phyloP scores from a whole-genome alignment of 2,113 vertebrate genomes.

The Protobothrops flavoviridis region DNA sequence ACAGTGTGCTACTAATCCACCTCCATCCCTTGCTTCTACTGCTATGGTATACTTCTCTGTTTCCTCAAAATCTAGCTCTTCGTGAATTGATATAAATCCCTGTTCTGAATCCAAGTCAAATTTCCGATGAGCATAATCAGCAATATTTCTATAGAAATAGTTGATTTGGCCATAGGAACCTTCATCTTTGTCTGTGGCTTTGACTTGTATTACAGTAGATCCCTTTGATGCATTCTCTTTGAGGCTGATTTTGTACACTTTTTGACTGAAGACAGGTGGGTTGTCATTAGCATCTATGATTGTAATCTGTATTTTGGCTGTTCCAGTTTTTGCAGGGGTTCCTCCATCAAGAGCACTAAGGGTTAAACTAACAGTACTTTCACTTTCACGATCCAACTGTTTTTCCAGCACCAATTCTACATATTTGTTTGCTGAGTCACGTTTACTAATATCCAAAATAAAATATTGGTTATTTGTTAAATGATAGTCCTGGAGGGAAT shows the following conservation, averaged over 20 bases:
- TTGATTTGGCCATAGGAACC: conserved; percentile 49
- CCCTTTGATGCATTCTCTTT: conserved; percentile 44
- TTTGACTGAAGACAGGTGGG: conserved; percentile 62
- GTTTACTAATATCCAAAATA: conserved; percentile 40
- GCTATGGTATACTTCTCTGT: conserved; percentile 60
- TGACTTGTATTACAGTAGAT: conserved; percentile 39
- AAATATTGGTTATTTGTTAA: conserved; percentile 54
- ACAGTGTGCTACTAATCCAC: conserved; percentile 64
- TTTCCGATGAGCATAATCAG: conserved; percentile 40
- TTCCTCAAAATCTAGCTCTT: conserved; percentile 70
- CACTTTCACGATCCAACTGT: conserved; percentile 62
- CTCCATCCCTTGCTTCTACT: conserved; percentile 69
- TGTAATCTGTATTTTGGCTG: conserved; percentile 57
- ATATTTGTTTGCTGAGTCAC: conserved; percentile 48
- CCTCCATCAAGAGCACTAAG: conserved; percentile 66
- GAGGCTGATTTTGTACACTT: conserved; percentile 46
- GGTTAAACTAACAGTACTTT: conserved; percentile 49
- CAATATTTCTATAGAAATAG: conserved; percentile 51
- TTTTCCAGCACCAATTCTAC: conserved; percentile 65
- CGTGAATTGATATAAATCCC: conserved; percentile 64
- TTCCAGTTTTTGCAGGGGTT: conserved; percentile 59
- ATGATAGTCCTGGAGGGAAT: conserved; percentile 59
- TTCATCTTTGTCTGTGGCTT: conserved; percentile 57
- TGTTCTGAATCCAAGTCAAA: conserved; percentile 61
- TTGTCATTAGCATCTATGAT: conserved; percentile 66